Base-by-base conservation (phyloP, 2,888 invertebrate genomes). In the Drosophila sordidula region DNA sequence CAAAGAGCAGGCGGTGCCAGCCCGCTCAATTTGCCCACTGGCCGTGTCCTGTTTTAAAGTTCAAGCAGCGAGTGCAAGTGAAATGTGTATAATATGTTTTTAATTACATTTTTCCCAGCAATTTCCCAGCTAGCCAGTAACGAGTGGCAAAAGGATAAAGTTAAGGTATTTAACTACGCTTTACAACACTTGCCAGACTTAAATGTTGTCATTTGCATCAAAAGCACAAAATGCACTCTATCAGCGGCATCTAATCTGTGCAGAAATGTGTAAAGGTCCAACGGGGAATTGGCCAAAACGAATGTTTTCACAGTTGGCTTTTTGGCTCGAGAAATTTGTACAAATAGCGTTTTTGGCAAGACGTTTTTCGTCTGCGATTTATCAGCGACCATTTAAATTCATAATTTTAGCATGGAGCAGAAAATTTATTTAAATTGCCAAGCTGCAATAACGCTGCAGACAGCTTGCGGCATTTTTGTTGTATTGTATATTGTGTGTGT, bases 321-420 rank as follows among this genome's bases (percentile, higher is more conserved):
- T 29, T 29, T 29, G 29, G 8, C 8, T 29, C 29, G 26, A 42
- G 14, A 39, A 58, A 54, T 51, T 52, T 54, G 18, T 6, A 14
- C 49, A 70, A 51, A 52, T 44, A 39, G 44, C 54, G 46, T 45
- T 64, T 65, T 65, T 36, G 44, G 50, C 46, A 61, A 46, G 47
- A 36, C 29, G 18, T 18, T 16, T 39, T 42, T 41, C 36, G 44
- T 47, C 66, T 72, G 81, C 81, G 81, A 90, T 90, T 90, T 90
- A 90, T 90, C 88, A 82, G 73, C 59, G 77, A 55, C 71, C 78
- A 90, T 90, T 90, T 90, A 90, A 90, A 90, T 90, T 90, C 90
- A 90, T 90, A 89, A 89, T 88, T 89, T 80, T 73, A 41, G 71
- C 64, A 67, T 66, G 50, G 59, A 69, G 73, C 79, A 86, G 78